Percentiles rank a stretch among this genome's conserved stretches.
phyloP scores from a whole-genome alignment of 2,888 invertebrate species.

The Eupithecia abbreviata region DNA sequence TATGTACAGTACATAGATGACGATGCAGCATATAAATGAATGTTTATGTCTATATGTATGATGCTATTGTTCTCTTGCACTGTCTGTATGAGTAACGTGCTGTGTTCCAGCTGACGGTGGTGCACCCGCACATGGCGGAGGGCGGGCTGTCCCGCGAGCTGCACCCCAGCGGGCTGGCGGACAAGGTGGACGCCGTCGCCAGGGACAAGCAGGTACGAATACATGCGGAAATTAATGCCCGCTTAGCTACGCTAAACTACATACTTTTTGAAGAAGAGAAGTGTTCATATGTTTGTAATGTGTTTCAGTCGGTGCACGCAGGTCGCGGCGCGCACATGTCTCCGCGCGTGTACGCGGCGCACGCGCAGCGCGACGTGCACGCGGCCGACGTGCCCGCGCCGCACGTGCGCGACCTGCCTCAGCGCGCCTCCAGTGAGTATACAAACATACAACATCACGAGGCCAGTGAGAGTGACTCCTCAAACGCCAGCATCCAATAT shows the following conservation, averaged over 20 bases:
- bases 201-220: slow-evolving; percentile 61
- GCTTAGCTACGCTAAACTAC: too few relatives aligned
- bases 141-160: slow-evolving; percentile 75
- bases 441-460: background rate
- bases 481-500: too few relatives aligned
- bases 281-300: background rate
- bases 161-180: slow-evolving; percentile 80
- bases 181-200: slow-evolving; percentile 75
- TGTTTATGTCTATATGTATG: too few relatives aligned
- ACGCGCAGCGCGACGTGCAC: slow-evolving; percentile 85
- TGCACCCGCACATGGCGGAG: slow-evolving; percentile 90
- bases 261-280: too few relatives aligned
- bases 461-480: too few relatives aligned
- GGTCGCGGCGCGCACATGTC: slow-evolving; percentile 57
- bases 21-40: too few relatives aligned
- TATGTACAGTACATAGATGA: background rate
- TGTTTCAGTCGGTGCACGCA: slow-evolving; percentile 30
- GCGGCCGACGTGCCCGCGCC: slow-evolving; percentile 85
- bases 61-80: too few relatives aligned
- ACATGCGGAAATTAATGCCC: too few relatives aligned
- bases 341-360: slow-evolving; percentile 81
- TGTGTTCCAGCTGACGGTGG: slow-evolving; percentile 88
- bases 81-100: background rate
- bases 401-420: slow-evolving; percentile 68
- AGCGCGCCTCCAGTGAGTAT: slow-evolving; percentile 61